These are phyloP conservation scores for Dugesia japonica DNA, from an alignment of 2,888 invertebrate genomes.

Conservation along the genomic window DNA sequence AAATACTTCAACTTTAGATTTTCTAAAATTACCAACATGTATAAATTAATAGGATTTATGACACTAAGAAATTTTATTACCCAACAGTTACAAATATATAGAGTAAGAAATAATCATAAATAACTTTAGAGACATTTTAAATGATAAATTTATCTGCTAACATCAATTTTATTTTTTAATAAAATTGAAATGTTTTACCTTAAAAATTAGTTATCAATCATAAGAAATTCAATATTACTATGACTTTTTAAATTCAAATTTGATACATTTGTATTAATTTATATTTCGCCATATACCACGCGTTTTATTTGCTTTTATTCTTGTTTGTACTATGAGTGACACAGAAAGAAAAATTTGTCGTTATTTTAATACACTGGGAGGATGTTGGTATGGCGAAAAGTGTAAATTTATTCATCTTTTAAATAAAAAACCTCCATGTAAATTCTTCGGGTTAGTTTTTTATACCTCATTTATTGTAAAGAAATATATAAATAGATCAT, in stretches of 20 bases:
- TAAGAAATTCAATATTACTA: neutral
- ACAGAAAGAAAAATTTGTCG: slow-evolving; percentile 34
- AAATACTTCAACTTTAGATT: too few species aligned
- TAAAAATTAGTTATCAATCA: too few species aligned
- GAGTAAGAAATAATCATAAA: too few species aligned
- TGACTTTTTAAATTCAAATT: slow-evolving; percentile 14
- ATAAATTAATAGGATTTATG: too few species aligned
- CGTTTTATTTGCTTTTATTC: slow-evolving; percentile 3
- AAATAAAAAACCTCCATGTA: slow-evolving; percentile 35
- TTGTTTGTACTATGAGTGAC: slow-evolving; percentile 30
- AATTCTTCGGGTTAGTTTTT: slow-evolving; percentile 33
- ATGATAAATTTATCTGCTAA: too few species aligned
- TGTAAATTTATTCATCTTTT: slow-evolving; percentile 35
- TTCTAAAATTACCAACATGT: too few species aligned
- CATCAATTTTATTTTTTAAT: too few species aligned
- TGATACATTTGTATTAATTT: neutral
- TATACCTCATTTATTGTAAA: neutral
- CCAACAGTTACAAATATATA: too few species aligned
- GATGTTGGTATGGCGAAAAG: slow-evolving; percentile 34
- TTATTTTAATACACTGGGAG: slow-evolving; percentile 34
- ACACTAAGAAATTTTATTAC: too few species aligned
- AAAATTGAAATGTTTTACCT: too few species aligned
- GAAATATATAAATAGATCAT: slow-evolving; percentile 11
- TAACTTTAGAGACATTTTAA: too few species aligned
- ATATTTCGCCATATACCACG: slow-evolving; percentile 4